A percentile compares a stretch with the other conserved stretches of the same genome.
Conservation (phyloP, 1,140 invertebrate species). For the Heliconius melpomene region DNA sequence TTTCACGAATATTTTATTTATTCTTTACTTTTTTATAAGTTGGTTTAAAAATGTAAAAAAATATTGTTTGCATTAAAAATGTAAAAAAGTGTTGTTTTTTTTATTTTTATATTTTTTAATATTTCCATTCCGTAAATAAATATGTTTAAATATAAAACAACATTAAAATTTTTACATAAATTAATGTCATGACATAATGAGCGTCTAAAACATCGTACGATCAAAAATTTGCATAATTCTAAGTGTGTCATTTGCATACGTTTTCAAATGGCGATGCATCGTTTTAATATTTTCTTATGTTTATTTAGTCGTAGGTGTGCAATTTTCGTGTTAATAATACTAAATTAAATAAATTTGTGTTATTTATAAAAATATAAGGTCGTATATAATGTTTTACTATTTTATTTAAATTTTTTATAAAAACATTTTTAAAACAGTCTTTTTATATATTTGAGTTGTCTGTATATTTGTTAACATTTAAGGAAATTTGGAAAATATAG, state of each 20-base stretch:
- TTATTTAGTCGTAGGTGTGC: neutral
- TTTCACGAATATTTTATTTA: neutral
- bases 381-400: too few species aligned
- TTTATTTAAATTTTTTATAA: too few species aligned
- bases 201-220: constrained; percentile 2
- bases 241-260: constrained; percentile 4
- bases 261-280: neutral
- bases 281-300: neutral
- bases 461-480: too few species aligned
- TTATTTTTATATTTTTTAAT: too few species aligned
- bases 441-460: too few species aligned
- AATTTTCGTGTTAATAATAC: neutral
- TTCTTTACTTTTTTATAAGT: too few species aligned
- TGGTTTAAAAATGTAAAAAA: too few species aligned
- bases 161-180: neutral
- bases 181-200: neutral
- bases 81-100: too few species aligned
- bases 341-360: neutral
- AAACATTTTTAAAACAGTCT: too few species aligned
- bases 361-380: neutral
- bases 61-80: too few species aligned
- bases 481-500: too few species aligned
- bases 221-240: neutral
- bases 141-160: neutral
- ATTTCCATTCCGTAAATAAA: neutral